Percentiles rank a stretch among this genome's conserved stretches.
Conservation (phyloP, 2,888 invertebrate species). For the Aleiodes leptofemur region DNA sequence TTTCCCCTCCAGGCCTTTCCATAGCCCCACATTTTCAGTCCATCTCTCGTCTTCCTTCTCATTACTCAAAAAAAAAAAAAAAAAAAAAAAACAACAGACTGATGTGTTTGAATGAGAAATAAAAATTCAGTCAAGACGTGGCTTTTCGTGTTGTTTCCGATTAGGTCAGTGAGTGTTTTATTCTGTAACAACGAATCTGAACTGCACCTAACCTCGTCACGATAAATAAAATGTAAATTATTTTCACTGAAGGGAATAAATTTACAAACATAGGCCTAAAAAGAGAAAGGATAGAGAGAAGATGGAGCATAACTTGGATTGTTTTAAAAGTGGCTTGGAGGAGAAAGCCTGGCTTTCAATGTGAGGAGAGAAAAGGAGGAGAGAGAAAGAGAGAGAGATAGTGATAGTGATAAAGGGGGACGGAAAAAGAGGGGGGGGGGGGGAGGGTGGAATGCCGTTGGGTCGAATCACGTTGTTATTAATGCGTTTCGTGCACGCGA, state of each 20-base stretch:
- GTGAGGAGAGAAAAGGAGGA: constrained; percentile 49
- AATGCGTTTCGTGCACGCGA: constrained; percentile 69
- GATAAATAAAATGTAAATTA: constrained; percentile 66
- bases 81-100: neutral
- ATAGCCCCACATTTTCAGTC: too few species aligned
- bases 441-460: constrained; percentile 54
- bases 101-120: neutral
- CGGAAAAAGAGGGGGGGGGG: constrained; percentile 59
- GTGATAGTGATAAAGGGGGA: constrained; percentile 50
- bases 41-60: too few species aligned
- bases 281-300: constrained; percentile 38
- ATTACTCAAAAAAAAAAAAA: too few species aligned
- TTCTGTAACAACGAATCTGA: constrained; percentile 19
- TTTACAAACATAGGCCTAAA: constrained; percentile 47
- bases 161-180: constrained; percentile 40
- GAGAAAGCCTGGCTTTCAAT: neutral
- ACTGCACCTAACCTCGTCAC: constrained; percentile 45
- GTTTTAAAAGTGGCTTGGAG: neutral
- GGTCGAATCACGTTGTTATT: constrained; percentile 64
- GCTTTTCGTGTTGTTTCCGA: constrained; percentile 26
- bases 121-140: neutral
- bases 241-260: constrained; percentile 62
- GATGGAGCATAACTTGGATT: constrained; percentile 36
- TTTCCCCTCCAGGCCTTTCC: too few species aligned
- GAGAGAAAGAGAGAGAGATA: constrained; percentile 48